These are phyloP conservation scores for Sisyra terminalis DNA, from an alignment of 2,888 invertebrate species.

Conservation along the genomic window DNA sequence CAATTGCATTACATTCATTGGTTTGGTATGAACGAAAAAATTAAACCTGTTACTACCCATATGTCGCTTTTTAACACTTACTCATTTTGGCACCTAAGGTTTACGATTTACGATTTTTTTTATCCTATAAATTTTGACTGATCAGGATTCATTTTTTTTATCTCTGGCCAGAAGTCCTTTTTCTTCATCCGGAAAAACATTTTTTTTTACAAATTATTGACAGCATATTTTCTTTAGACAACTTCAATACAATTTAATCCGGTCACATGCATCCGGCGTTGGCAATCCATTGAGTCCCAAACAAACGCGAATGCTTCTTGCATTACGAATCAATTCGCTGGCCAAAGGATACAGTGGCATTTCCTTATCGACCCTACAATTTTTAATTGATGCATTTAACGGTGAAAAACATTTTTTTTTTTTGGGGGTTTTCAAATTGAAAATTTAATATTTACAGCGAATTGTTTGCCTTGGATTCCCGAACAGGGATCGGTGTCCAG, in stretches of 20 bases:
- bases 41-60: too few species aligned
- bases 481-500: conserved; percentile 51
- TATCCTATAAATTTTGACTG: too few species aligned
- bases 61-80: too few species aligned
- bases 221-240: conserved; percentile 22
- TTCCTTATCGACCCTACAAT: conserved; percentile 34
- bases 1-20: too few species aligned
- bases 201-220: not conserved
- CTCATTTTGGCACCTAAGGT: too few species aligned
- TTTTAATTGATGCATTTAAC: conserved; percentile 45
- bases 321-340: conserved; percentile 44
- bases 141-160: too few species aligned
- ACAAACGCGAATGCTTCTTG: conserved; percentile 41
- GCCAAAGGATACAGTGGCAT: conserved; percentile 53
- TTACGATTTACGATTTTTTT: too few species aligned
- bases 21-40: too few species aligned
- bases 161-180: too few species aligned
- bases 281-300: conserved; percentile 40
- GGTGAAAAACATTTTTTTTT: conserved; percentile 23
- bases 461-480: conserved; percentile 46
- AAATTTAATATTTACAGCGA: conserved; percentile 24
- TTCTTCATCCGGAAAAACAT: not conserved
- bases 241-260: conserved; percentile 43
- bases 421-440: not conserved
- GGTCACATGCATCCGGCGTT: conserved; percentile 47